A percentile compares a stretch with the other conserved stretches of the same genome.
These are phyloP conservation scores for Contarinia nasturtii DNA, from an alignment of 1,140 invertebrate species.

Conservation along the genomic window DNA sequence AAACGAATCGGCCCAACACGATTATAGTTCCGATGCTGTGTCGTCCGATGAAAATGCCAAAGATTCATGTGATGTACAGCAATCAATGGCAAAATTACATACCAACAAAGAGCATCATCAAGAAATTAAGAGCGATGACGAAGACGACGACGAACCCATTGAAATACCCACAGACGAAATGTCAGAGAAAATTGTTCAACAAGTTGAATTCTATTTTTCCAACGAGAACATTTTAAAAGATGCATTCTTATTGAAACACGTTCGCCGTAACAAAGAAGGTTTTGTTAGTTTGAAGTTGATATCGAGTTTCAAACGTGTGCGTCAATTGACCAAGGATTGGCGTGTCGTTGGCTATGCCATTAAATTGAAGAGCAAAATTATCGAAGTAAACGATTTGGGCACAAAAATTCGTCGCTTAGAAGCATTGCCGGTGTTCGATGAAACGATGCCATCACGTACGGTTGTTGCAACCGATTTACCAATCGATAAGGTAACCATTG, in stretches of 20 bases:
- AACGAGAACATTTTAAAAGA: conserved; percentile 89
- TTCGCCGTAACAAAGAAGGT: conserved; percentile 82
- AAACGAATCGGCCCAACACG: conserved; percentile 18
- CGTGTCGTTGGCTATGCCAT: conserved; percentile 72
- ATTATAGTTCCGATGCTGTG: conserved; percentile 22
- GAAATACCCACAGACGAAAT: conserved; percentile 45
- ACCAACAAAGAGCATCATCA: not conserved
- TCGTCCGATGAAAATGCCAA: conserved; percentile 31
- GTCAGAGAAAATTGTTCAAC: conserved; percentile 53
- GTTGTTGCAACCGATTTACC: conserved; percentile 74
- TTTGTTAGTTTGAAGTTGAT: conserved; percentile 87
- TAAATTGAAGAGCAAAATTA: conserved; percentile 47
- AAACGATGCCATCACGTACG: conserved; percentile 75
- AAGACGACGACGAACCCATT: conserved; percentile 12
- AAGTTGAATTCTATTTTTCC: conserved; percentile 88
- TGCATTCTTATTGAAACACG: conserved; percentile 85
- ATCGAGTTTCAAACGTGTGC: conserved; percentile 82
- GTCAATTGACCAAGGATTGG: conserved; percentile 84
- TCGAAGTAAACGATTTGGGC: conserved; percentile 77
- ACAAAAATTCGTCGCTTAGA: conserved; percentile 77
- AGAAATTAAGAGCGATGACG: conserved; percentile 7
- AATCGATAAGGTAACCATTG: conserved; percentile 63
- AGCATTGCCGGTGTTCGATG: conserved; percentile 72
- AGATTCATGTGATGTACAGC: conserved; percentile 37
- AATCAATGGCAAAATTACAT: conserved; percentile 1